A percentile compares a stretch with the other conserved stretches of the same genome.
These are phyloP conservation scores for Poeciliopsis gracilis DNA, from an alignment of 2,797 vertebrate species.

Conservation along the genomic window DNA sequence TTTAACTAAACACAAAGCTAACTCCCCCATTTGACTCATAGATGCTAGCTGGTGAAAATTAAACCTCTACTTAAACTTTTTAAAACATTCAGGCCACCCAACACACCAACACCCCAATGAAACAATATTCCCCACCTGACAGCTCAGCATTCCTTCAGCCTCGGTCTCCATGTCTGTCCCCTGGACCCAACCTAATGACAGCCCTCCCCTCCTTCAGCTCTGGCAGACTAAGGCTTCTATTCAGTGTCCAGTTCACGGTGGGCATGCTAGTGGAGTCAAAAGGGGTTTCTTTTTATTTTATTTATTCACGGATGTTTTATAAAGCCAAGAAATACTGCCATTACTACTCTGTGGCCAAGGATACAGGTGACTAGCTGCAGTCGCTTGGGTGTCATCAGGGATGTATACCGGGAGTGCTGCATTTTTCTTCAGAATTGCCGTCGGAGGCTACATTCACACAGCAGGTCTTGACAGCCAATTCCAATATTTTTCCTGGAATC, in stretches of 20 bases:
- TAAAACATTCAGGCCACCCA: not conserved
- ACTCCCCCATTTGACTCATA: not conserved
- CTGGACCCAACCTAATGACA: not conserved
- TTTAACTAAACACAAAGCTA: not conserved
- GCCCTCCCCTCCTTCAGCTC: not conserved
- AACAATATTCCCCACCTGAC: not conserved
- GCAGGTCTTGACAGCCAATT: too few species aligned
- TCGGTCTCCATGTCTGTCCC: constrained; percentile 27
- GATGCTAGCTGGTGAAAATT: not conserved
- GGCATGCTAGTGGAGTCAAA: not conserved
- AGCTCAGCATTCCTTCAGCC: constrained; percentile 55
- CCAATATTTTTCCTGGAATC: too few species aligned
- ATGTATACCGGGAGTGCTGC: not conserved
- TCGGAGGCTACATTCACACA: too few species aligned
- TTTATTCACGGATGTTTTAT: not conserved
- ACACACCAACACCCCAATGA: not conserved
- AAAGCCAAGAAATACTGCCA: not conserved
- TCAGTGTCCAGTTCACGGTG: not conserved
- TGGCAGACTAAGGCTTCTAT: not conserved
- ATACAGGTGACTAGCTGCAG: not conserved
- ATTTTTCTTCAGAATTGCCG: not conserved
- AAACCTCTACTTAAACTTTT: not conserved
- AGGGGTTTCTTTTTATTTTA: not conserved
- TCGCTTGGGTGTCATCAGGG: not conserved
- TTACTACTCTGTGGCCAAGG: not conserved